Conservation (phyloP, 2,797 vertebrate species). For the Chaunax sp. region DNA sequence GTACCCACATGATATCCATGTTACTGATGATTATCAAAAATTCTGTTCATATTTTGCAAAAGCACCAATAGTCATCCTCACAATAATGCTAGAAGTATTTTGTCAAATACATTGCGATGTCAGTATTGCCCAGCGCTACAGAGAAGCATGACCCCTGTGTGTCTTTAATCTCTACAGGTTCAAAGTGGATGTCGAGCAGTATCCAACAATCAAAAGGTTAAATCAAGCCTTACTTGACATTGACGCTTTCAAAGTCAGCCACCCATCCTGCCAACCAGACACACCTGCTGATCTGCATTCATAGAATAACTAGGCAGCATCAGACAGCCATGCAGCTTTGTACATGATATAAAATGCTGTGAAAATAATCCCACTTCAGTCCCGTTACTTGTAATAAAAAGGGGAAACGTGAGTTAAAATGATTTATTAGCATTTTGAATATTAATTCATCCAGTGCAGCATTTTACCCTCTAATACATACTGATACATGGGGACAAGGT, state of each 20-base stretch:
- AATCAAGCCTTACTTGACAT: conserved; percentile 88
- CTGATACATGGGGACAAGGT: not conserved
- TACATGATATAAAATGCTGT: conserved; percentile 53
- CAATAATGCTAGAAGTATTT: too few relatives aligned
- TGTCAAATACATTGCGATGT: too few relatives aligned
- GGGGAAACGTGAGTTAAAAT: conserved; percentile 16
- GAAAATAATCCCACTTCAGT: not conserved
- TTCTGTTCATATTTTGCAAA: not conserved
- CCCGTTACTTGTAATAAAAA: conserved; percentile 30
- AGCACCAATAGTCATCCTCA: not conserved
- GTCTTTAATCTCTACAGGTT: conserved; percentile 80
- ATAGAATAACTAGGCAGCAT: conserved; percentile 60
- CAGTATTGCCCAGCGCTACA: not conserved
- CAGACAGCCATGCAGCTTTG: not conserved
- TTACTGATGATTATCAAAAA: not conserved
- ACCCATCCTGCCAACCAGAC: conserved; percentile 92
- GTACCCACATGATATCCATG: not conserved
- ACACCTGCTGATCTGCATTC: conserved; percentile 87
- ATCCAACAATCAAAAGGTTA: conserved; percentile 89
- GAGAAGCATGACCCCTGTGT: conserved; percentile 4
- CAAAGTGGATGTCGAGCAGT: conserved; percentile 89
- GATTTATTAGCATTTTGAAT: conserved; percentile 48
- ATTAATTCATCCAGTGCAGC: conserved; percentile 5
- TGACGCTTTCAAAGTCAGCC: conserved; percentile 91
- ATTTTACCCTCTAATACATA: conserved; percentile 1